Evolutionary conservation across 2,797 vertebrate genomes (phyloP).

Genomic region (Sciurus vulgaris): DNA sequence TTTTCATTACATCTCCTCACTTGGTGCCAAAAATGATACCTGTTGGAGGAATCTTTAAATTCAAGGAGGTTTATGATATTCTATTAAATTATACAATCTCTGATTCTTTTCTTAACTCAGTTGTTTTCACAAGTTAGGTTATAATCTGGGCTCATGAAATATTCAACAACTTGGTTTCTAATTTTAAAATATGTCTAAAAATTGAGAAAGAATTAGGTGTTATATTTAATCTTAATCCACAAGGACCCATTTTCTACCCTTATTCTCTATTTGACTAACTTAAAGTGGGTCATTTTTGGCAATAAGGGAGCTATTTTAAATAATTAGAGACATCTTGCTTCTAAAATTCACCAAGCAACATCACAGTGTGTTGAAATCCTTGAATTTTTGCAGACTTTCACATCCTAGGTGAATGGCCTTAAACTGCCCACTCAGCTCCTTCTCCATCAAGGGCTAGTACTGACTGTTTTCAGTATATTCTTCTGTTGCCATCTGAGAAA

Average conservation of each 20-base stretch:
- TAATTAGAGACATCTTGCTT: neutral
- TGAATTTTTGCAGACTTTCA: conserved; percentile 35
- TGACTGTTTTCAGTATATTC: neutral
- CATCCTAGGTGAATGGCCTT: neutral
- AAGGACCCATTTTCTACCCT: neutral
- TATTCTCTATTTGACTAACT: conserved; percentile 35
- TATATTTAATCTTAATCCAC: conserved; percentile 43
- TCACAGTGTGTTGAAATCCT: neutral
- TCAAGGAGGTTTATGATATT: conserved; percentile 22
- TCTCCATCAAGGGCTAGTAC: neutral
- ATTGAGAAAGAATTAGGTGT: neutral
- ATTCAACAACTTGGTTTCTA: conserved; percentile 44
- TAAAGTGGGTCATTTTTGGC: neutral
- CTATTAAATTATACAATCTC: conserved; percentile 17
- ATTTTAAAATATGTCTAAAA: conserved; percentile 48
- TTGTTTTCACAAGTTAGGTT: conserved; percentile 54
- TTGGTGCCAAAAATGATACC: neutral
- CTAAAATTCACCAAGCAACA: neutral
- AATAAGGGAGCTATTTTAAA: neutral
- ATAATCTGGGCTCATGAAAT: conserved; percentile 46
- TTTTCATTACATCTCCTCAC: conserved; percentile 26
- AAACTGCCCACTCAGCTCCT: neutral
- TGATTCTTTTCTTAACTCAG: conserved; percentile 54
- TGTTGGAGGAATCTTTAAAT: neutral
- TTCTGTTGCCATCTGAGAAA: neutral